These are phyloP conservation scores for Potamarius usumacintae DNA, from an alignment of 2,113 vertebrate species.

Conservation along the genomic window DNA sequence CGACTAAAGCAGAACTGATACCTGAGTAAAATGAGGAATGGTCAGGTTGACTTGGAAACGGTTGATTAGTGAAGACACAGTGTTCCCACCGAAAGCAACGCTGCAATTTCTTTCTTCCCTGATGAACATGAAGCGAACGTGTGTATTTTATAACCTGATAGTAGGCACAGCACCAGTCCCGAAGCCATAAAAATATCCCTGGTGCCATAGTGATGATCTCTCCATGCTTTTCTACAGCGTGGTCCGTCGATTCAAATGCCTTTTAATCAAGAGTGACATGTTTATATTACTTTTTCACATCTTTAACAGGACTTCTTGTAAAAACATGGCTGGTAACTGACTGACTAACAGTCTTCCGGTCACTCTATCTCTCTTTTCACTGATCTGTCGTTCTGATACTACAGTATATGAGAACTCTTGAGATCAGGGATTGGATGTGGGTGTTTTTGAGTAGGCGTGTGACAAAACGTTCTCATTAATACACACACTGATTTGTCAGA, in stretches of 20 bases:
- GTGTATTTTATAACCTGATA: not conserved
- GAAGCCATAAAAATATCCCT: slow-evolving; percentile 2
- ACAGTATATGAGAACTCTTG: not conserved
- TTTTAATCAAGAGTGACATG: not conserved
- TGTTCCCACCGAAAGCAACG: not conserved
- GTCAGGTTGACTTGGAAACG: not conserved
- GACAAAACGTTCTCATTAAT: slow-evolving; percentile 11
- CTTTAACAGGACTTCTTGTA: not conserved
- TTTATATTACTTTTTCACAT: not conserved
- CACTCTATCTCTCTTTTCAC: not conserved
- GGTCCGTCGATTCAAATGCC: not conserved
- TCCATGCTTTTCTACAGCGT: no score
- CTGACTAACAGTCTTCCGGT: not conserved
- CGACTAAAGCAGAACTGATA: not conserved
- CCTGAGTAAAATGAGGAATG: not conserved
- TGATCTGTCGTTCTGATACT: not conserved
- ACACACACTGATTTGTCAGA: slow-evolving; percentile 21
- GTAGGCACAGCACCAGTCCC: not conserved
- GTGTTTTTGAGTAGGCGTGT: slow-evolving; percentile 20
- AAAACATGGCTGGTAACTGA: not conserved
- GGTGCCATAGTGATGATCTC: not conserved
- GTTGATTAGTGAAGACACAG: not conserved
- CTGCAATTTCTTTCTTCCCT: not conserved
- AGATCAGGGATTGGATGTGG: slow-evolving; percentile 10
- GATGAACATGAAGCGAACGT: not conserved